A percentile compares a stretch with the other conserved stretches of the same genome.
phyloP scores from a whole-genome alignment of 2,888 invertebrate genomes.

The Digitonthophagus gazella region DNA sequence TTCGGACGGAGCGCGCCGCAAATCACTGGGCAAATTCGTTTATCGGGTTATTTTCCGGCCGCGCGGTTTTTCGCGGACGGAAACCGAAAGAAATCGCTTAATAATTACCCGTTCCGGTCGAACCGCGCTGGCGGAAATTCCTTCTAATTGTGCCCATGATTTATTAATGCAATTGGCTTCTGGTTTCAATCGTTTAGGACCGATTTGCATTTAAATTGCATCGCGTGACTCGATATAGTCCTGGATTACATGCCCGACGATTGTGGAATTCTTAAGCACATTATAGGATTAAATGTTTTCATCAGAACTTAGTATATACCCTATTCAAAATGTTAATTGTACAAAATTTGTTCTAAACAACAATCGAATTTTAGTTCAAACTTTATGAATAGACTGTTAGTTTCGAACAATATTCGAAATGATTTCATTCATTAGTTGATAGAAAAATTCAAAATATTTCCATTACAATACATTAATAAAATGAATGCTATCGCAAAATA shows the following conservation, averaged over 20 bases:
- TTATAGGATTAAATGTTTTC: background rate
- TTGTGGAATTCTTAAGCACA: background rate
- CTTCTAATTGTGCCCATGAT: conserved; percentile 1
- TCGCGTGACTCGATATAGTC: background rate
- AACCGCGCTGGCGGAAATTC: background rate
- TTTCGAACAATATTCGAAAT: too few species aligned
- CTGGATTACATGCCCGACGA: background rate
- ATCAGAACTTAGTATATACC: background rate
- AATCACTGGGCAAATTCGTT: conserved; percentile 11
- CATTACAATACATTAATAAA: too few species aligned
- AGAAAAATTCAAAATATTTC: too few species aligned
- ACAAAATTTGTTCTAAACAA: too few species aligned
- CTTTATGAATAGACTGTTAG: too few species aligned
- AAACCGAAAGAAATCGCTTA: background rate
- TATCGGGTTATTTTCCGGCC: background rate
- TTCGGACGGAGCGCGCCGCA: conserved; percentile 4
- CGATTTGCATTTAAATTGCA: background rate
- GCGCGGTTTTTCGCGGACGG: background rate
- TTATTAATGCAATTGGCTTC: background rate
- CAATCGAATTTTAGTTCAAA: too few species aligned
- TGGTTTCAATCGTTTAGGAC: background rate
- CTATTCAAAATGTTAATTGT: background rate
- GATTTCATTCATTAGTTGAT: too few species aligned
- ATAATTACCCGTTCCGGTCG: background rate
- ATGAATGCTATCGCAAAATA: too few species aligned